Evolutionary conservation across 2,888 invertebrate genomes (phyloP), one percentile per base, ranked within the genome.

Genomic region (Leptopilina syphax): DNA sequence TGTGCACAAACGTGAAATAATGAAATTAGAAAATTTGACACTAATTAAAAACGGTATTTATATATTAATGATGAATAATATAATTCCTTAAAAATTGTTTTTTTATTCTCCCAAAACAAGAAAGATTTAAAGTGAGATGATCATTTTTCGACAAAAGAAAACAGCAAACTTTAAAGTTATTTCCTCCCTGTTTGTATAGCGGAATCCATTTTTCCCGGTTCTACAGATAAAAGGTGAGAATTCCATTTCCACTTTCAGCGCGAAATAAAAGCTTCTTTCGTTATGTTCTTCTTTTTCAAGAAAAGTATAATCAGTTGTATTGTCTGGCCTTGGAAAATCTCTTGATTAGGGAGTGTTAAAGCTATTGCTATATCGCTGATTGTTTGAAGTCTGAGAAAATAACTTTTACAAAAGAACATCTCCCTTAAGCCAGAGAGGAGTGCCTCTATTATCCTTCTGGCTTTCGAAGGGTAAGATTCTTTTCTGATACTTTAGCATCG

Each of bases 321-420:
- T 73, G 41, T 73, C n/a, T 73, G 34, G 12, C 5, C 44, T 13
- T 27, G n/a, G 34, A 73, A 73, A 73, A 34, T 57, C 70, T 57
- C 73, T 73, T 73, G 73, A 73, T 60, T 73, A 73, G 73, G n/a
- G 24, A 54, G 27, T 73, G 50, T 54, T 73, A 34, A 73, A 73
- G 73, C 73, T 34, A 13, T 57, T 41, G 54, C 57, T 73, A n/a
- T 73, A 73, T 73, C 41, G 57, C 34, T 34, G 6, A 73, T 73
- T 73, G 73, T 73, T 57, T 73, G 57, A 57, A 73, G 34, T 41
- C 73, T 73, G 57, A 34, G 34, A 73, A 73, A 73, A 70, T 70
- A 24, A 27, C 24, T 8, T 27, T 54, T n/a, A 70, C 50, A 54
- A 70, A 70, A 54, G 24, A 70, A 27, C 54, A 47, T 54, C 34